Evolutionary conservation across 2,113 vertebrate genomes (phyloP), one percentile per base, ranked within the genome.

Genomic region (Osmerus mordax): DNA sequence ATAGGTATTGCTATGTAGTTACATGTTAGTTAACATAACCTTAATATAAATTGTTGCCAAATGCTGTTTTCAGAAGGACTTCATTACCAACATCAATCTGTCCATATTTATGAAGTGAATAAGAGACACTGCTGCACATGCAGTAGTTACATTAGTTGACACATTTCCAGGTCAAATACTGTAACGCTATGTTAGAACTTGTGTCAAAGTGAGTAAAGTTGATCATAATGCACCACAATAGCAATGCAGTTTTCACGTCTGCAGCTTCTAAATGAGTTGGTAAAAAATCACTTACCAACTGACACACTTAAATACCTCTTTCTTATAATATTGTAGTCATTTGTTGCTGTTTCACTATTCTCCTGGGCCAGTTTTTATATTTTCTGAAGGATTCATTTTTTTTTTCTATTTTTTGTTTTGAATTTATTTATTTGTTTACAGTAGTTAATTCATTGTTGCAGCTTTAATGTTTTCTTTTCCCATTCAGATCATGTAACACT

Each of bases 381-480:
- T 83, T 47, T 84, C 82, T 87, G 84, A 91, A 89, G 87, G 88
- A 90, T 79, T 84, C 63, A 79, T 76, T 79, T 36, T 69, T 78
- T 78, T 81, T 47, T 67, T 73, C 78, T 65, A 79, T 76, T 79
- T 76, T 78, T 81, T 52, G 67, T 73, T 21, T 75, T 11, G 82
- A 81, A 81, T 21, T 69, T 83, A 90, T 91, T 87, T 90, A 90
- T 92, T 89, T 84, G 83, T 90, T 87, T 86, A 84, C 83, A 84
- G 65, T 61, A 77, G 67, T 67, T 85, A 66, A 75, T 73, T 80
- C 72, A 79, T 78, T 79, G 66, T 70, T 87, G 75, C 73, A 87
- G 76, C 73, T 82, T 79, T 82, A 70, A 72, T 78, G 62, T 80
- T 76, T 29, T 63, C 74, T 75, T 52, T 74, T 78, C 60, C 63